A percentile compares a stretch with the other conserved stretches of the same genome.
Conservation (phyloP, 2,888 invertebrate species). For the Phyto melanocephala region DNA sequence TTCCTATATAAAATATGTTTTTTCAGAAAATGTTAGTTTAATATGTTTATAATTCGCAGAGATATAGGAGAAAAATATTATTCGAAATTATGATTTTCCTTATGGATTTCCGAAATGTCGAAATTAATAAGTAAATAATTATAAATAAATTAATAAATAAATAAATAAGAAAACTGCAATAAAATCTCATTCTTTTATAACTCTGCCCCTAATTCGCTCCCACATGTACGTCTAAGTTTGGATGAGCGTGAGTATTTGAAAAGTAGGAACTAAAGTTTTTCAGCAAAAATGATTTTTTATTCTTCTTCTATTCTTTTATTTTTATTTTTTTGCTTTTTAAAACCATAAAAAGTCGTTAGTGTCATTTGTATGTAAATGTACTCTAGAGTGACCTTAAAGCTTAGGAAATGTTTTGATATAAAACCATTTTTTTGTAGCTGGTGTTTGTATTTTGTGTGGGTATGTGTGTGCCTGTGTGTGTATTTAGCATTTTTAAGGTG, state of each 20-base stretch:
- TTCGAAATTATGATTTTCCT: no score
- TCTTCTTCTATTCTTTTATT: neutral
- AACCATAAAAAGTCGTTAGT: conserved; percentile 60
- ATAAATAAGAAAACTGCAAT: no score
- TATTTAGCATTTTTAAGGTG: conserved; percentile 49
- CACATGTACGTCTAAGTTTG: neutral
- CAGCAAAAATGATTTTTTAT: conserved; percentile 5
- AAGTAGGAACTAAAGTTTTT: conserved; percentile 51
- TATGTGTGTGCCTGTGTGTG: neutral
- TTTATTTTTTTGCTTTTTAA: conserved; percentile 1
- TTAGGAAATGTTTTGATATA: conserved; percentile 37
- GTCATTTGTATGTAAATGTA: conserved; percentile 63
- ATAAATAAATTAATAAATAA: no score
- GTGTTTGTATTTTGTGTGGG: neutral
- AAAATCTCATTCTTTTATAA: conserved; percentile 1
- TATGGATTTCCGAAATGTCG: no score
- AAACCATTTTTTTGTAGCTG: conserved; percentile 6
- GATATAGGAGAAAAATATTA: no score
- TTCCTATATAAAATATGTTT: no score
- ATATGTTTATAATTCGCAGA: no score
- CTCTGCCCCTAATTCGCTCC: neutral
- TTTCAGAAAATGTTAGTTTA: no score
- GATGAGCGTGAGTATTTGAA: neutral
- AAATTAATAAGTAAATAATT: no score
- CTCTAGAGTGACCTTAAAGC: conserved; percentile 64